phyloP scores from a whole-genome alignment of 2,113 vertebrate genomes.

The Orthochromis malagaraziensis region DNA sequence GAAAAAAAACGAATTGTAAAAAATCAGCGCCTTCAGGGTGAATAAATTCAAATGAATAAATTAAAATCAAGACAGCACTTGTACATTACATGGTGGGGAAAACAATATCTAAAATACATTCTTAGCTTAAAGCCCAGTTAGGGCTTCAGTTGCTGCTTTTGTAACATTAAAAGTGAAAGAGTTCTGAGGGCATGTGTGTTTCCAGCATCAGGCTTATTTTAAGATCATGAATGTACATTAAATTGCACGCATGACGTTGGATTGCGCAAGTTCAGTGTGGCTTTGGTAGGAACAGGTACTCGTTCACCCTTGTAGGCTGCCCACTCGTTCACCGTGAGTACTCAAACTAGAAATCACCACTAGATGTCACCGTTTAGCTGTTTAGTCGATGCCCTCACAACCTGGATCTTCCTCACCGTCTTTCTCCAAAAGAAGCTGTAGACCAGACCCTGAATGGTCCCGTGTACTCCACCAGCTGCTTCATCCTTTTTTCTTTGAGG shows the following conservation, averaged over 20 bases:
- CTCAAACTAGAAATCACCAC: slow-evolving; percentile 19
- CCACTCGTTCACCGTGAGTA: not conserved
- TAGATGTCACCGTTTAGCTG: slow-evolving; percentile 56
- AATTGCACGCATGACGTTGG: not conserved
- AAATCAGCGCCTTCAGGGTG: not conserved
- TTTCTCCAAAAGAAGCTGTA: not conserved
- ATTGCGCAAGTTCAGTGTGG: not conserved
- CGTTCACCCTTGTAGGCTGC: not conserved
- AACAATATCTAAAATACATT: not conserved
- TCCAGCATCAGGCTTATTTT: not conserved
- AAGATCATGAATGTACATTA: not conserved
- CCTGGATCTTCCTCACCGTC: not conserved
- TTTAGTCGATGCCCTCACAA: not conserved
- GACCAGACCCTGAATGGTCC: not conserved
- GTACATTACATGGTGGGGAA: not conserved
- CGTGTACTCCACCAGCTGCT: not conserved
- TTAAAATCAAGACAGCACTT: not conserved
- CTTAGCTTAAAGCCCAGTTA: not conserved
- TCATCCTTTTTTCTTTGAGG: not conserved
- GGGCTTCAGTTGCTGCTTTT: not conserved
- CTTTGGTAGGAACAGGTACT: not conserved
- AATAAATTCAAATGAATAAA: not conserved
- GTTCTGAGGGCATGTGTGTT: not conserved
- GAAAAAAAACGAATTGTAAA: fast-evolving
- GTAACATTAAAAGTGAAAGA: not conserved